A percentile compares a stretch with the other conserved stretches of the same genome.
phyloP scores from a whole-genome alignment of 2,797 vertebrate genomes.

The Oophaga sylvatica region DNA sequence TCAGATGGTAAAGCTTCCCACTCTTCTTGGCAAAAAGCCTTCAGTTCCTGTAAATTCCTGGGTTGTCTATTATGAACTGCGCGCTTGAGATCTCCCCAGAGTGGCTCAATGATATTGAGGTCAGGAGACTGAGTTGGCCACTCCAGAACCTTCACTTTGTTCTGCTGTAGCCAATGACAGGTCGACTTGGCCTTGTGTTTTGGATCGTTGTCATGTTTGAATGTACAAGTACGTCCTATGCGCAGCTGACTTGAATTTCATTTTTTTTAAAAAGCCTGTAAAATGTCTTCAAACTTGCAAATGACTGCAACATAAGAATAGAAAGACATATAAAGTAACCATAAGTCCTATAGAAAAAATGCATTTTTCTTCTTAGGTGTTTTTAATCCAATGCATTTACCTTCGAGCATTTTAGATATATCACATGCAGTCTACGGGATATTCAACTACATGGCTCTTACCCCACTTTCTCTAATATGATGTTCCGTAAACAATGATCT shows the following conservation, averaged over 20 bases:
- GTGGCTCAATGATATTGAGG: no score
- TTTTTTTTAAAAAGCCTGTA: neutral
- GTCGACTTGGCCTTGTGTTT: no score
- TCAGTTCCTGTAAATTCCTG: no score
- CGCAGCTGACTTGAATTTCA: neutral
- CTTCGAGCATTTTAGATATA: constrained; percentile 11
- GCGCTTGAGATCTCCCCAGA: no score
- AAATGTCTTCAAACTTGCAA: neutral
- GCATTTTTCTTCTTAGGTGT: neutral
- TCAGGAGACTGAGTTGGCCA: no score
- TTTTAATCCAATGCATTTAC: neutral
- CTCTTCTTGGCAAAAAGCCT: no score
- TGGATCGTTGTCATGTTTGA: no score
- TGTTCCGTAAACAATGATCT: constrained; percentile 42
- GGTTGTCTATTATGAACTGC: no score
- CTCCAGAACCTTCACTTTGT: no score
- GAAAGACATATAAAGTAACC: neutral
- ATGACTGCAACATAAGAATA: neutral
- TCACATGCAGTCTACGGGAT: neutral
- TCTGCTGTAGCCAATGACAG: no score
- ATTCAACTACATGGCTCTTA: neutral
- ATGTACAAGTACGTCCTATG: no score
- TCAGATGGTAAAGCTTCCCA: no score
- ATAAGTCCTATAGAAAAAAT: neutral
- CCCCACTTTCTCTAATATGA: neutral